Conservation (phyloP, 2,113 vertebrate genomes). For the Xerus inauris region DNA sequence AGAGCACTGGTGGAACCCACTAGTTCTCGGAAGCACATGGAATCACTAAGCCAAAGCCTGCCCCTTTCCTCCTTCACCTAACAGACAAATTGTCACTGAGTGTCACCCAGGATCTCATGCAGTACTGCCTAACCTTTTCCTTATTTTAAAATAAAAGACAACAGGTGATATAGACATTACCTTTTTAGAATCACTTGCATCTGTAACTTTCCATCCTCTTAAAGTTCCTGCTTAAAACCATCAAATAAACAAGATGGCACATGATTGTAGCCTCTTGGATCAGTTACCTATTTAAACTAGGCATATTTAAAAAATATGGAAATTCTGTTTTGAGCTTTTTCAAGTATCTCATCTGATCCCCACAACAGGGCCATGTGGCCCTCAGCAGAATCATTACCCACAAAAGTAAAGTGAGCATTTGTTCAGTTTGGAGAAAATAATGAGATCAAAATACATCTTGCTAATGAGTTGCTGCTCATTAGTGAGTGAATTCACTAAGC, state of each 20-base stretch:
- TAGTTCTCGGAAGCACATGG: not conserved
- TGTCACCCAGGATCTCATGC: rapidly evolving
- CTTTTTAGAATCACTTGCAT: not conserved
- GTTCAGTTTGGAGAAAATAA: not conserved
- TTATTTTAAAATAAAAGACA: not conserved
- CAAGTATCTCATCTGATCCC: not conserved
- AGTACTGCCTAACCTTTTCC: not conserved
- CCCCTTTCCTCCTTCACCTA: not conserved
- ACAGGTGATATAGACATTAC: not conserved
- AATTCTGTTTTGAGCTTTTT: not conserved
- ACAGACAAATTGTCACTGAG: not conserved
- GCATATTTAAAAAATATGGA: no score
- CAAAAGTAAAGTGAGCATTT: not conserved
- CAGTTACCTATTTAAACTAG: not conserved
- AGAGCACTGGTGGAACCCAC: not conserved
- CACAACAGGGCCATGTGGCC: not conserved
- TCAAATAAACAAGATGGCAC: not conserved
- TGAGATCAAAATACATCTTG: not conserved
- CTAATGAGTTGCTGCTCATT: not conserved
- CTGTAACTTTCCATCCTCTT: not conserved
- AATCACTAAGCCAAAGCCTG: not conserved
- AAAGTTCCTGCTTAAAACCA: not conserved
- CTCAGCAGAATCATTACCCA: not conserved
- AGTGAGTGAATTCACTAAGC: no score
- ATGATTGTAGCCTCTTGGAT: not conserved